Evolutionary conservation across 2,888 invertebrate species (phyloP).

Genomic region (Tiliacea aurago): DNA sequence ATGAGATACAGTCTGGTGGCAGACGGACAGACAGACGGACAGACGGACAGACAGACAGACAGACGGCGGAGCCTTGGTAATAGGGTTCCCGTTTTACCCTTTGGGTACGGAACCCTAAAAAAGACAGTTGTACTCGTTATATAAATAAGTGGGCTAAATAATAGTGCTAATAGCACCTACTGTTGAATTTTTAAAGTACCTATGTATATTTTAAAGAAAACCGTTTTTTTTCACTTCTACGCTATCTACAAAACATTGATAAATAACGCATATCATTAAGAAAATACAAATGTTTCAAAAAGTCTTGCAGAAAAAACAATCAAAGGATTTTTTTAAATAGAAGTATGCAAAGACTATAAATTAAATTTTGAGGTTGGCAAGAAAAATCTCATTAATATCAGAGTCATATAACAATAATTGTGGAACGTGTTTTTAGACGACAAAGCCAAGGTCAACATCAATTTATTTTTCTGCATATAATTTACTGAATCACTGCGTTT

Average conservation of each 20-base stretch:
- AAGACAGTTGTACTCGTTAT: neutral
- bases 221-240: too few relatives aligned
- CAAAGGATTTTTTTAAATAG: neutral
- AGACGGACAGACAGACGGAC: too few relatives aligned
- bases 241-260: too few relatives aligned
- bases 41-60: too few relatives aligned
- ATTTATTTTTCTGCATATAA: neutral
- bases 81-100: too few relatives aligned
- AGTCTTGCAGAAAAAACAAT: neutral
- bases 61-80: too few relatives aligned
- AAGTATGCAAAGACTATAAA: conserved; percentile 26
- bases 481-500: neutral
- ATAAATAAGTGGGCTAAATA: too few relatives aligned
- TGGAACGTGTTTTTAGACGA: conserved; percentile 36
- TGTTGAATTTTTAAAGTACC: too few relatives aligned
- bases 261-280: conserved; percentile 13
- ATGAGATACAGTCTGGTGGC: too few relatives aligned
- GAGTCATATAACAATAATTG: conserved; percentile 37
- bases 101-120: too few relatives aligned
- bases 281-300: conserved; percentile 15
- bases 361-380: conserved; percentile 39
- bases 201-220: too few relatives aligned
- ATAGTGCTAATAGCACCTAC: too few relatives aligned
- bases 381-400: conserved; percentile 34
- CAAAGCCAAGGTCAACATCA: conserved; percentile 26